Evolutionary conservation across 2,888 invertebrate genomes (phyloP), one percentile per base, ranked within the genome.

Genomic region (Pristionchus maxplancki): DNA sequence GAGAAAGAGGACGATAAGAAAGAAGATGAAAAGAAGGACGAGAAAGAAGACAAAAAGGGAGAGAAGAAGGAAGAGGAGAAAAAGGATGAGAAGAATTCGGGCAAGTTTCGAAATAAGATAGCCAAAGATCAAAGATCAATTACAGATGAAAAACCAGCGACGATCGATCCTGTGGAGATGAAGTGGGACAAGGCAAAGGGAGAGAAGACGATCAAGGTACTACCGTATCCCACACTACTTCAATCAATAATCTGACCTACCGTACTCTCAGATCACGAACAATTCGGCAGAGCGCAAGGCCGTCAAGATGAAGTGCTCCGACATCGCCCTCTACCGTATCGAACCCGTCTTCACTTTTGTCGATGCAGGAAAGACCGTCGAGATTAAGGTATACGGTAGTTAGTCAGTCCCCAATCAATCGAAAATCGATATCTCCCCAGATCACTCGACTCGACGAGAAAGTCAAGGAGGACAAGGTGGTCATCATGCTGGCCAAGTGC

Each of bases 291-390:
- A 83, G 24, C 50, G 82, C 28, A 83, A 83, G 82, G 82, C 82
- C 31, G 82, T 58, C 17, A 83, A 83, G 53, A 83, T 83, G 82
- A 83, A 83, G 82, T 83, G 82, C 34, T 83, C 82, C 20, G 82
- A 83, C 53, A 50, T 53, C 82, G 53, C 53, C 50, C 82, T 83
- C 82, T 83, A 83, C 82, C 82, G 82, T 83, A 83, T 83, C 82
- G 82, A 83, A 2, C 82, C 82, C 53, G 82, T 83, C 20, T 83
- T 83, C 53, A 53, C 82, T 1, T 83, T 83, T 83, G 82, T 83
- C 53, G 82, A 83, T 20, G 53, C 82, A 24, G 82, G 82, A 28
- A 83, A 83, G 20, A 9, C 50, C n/a, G 11, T 53, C 20, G 82
- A 83, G 24, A 53, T 83, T 31, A 83, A 83, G 82, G 82, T 83